Evolutionary conservation across 1,140 invertebrate genomes (phyloP).

Genomic region (Drosophila quadrilineata): DNA sequence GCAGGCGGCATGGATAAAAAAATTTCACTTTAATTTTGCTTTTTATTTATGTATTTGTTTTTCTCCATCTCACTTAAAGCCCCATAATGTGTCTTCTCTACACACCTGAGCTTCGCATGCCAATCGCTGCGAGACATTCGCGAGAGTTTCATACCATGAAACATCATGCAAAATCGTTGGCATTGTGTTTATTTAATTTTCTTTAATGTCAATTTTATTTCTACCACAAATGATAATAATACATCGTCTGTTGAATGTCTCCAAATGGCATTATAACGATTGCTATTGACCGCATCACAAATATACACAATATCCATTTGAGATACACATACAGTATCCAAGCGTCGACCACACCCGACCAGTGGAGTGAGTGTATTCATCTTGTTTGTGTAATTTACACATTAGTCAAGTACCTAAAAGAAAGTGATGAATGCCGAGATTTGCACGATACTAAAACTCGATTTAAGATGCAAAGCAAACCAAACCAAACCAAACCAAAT

Average conservation of each 20-base stretch:
- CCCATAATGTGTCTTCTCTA: constrained; percentile 29
- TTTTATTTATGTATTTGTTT: constrained; percentile 80
- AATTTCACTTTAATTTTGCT: constrained; percentile 81
- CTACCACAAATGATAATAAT: constrained; percentile 3
- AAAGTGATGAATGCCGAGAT: constrained; percentile 63
- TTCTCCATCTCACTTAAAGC: constrained; percentile 61
- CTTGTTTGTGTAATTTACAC: constrained; percentile 62
- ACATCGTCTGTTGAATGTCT: no score
- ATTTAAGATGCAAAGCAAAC: constrained; percentile 64
- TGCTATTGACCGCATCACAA: no score
- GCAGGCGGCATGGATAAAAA: constrained; percentile 52
- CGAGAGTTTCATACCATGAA: constrained; percentile 51
- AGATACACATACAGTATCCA: neutral
- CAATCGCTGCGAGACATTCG: constrained; percentile 55
- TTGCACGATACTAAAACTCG: constrained; percentile 55
- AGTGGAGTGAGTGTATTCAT: neutral
- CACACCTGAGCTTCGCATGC: constrained; percentile 60
- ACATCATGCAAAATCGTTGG: constrained; percentile 27
- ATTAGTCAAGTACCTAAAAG: constrained; percentile 72
- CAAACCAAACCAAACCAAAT: constrained; percentile 57
- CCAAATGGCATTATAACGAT: no score
- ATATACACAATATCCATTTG: no score
- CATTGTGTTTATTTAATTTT: constrained; percentile 64
- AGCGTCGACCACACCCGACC: neutral
- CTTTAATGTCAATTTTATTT: constrained; percentile 25